Conservation (phyloP, 1,140 invertebrate genomes). For the Hormaphis cornu region DNA sequence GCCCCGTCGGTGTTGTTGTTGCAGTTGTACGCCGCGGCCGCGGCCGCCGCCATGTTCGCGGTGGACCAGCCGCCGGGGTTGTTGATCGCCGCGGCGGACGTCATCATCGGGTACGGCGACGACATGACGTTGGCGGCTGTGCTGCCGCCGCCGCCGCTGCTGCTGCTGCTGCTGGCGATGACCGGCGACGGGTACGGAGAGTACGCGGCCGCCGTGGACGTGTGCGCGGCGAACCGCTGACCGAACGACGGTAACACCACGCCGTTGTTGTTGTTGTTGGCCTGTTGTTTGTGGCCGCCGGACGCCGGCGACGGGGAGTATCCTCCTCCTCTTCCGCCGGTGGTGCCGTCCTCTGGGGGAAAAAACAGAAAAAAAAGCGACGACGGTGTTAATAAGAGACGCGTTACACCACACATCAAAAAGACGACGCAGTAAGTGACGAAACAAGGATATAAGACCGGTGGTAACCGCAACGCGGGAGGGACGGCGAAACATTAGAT, state of each 20-base stretch:
- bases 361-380: not conserved
- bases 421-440: too few relatives aligned
- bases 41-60: not conserved
- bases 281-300: not conserved
- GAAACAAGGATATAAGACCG: too few relatives aligned
- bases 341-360: not conserved
- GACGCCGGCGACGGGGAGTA: not conserved
- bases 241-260: not conserved
- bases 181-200: too few relatives aligned
- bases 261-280: not conserved
- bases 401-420: too few relatives aligned
- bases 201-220: conserved; percentile 5
- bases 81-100: conserved; percentile 42
- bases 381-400: too few relatives aligned
- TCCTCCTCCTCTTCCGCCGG: not conserved
- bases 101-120: not conserved
- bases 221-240: conserved; percentile 3
- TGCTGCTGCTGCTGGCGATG: too few relatives aligned
- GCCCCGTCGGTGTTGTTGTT: conserved; percentile 26
- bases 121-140: too few relatives aligned
- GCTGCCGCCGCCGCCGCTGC: too few relatives aligned
- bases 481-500: not conserved
- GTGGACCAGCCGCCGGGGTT: conserved; percentile 44
- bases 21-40: not conserved
- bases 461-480: too few relatives aligned